Evolutionary conservation across 2,113 vertebrate genomes (phyloP), one percentile per base, ranked within the genome.

Genomic region (Gorsachius goisagi): DNA sequence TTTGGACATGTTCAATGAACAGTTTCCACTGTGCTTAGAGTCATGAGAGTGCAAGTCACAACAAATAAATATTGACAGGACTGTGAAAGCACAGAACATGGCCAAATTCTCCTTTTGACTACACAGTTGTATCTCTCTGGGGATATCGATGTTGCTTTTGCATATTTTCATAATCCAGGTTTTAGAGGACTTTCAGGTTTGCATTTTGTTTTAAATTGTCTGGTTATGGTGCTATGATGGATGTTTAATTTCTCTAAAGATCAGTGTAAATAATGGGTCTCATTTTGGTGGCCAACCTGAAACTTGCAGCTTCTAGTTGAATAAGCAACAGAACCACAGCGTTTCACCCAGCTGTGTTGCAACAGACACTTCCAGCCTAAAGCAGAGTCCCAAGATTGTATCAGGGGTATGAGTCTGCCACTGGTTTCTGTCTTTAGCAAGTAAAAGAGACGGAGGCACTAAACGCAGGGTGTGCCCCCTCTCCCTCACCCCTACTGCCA

Each of bases 101-200:
- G 80, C 71, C 89, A 89, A 69, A 76, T 76, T 85, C 80, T 56
- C 75, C 32, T 78, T 86, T 66, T 75, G 44, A 37, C 62, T 78
- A 69, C 47, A 77, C 39, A 30, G 35, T 77, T 79, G 10, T 45
- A 27, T 58, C 58, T 87, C 64, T 47, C 47, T 56, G 47, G 55
- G 32, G 26, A 66, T 68, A 24, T 3, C 49, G 53, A 45, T 85
- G 62, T 41, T 89, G 58, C 13, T 92, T 80, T 93, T 92, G 30
- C 41, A 8, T 89, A 53, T 75, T 96, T 88, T 84, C 52, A 87
- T 74, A 81, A 85, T 80, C 41, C 49, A 62, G 67, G 78, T 14
- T 95, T 95, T 88, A 76, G 37, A 94, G n/a, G 50, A 77, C 83
- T 86, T 86, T 77, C 41, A 77, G 45, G 39, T 68, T 88, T 85